Evolutionary conservation across 2,113 vertebrate genomes (phyloP), one percentile per base, ranked within the genome.

Genomic region (Ptyas mucosa): DNA sequence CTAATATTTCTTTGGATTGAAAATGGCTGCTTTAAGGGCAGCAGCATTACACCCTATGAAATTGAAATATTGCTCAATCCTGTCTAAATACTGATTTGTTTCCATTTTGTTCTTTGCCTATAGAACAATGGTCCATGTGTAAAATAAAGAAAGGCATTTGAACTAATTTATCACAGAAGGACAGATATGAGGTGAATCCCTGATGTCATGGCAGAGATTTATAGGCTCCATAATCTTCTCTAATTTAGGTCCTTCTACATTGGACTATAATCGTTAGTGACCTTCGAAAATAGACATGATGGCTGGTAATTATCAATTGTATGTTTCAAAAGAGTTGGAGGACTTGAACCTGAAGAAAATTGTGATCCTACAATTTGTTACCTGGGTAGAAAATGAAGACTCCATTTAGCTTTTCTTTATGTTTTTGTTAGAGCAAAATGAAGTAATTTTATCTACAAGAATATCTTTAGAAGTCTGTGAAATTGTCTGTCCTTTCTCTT

Each of bases 391-490:
- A 43, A 69, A 14, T 20, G 8, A 61, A 61, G 64, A 75, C 14
- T 75, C 69, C 69, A 20, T 81, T 81, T 81, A 81, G 15, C 57
- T 61, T 90, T 90, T 51, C 61, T 90, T 3, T n/a, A 3, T 9
- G 29, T 53, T 53, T 46, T 6, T n/a, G 55, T 86, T 49, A 69
- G 4, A 51, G n/a, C 23, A 88, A 64, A 75, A 43, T 75, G 51
- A 39, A 51, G 43, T 54, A 29, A n/a, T 61, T 91, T 87, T 12
- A 20, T 94, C 93, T 90, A 89, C 94, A 95, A 64, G 75, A 61
- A 94, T 96, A 94, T 95, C 94, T 93, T 95, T 88, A 95, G 94
- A 88, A 96, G 92, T 88, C 93, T 94, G 93, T 89, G 93, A 93
- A 92, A 85, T 96, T 92, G 93, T 26, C 46, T 34, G n/a, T 89